Evolutionary conservation across 2,888 invertebrate genomes (phyloP).

Genomic region (Piscicola geometra): DNA sequence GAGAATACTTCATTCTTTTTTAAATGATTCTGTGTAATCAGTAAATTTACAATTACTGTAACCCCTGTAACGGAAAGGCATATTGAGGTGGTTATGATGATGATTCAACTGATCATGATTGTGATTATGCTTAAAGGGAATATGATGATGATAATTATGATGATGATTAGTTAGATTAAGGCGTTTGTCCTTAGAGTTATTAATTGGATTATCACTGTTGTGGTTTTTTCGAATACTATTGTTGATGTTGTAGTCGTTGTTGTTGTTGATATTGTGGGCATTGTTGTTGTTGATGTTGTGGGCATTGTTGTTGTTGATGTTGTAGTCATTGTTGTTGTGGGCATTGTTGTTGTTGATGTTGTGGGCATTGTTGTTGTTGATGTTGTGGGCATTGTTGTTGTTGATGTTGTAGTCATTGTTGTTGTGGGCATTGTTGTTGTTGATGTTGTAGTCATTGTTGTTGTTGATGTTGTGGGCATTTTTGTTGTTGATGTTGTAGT

Average conservation of each 20-base stretch:
- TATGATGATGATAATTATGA: no score
- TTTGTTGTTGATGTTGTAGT: not conserved
- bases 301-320: not conserved
- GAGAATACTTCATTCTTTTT: no score
- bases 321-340: not conserved
- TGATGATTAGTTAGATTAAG: no score
- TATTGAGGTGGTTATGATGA: no score
- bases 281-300: not conserved
- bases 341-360: not conserved
- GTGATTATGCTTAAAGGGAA: no score
- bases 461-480: not conserved
- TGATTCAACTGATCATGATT: no score
- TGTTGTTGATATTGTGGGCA: not conserved
- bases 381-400: not conserved
- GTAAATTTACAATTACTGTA: no score
- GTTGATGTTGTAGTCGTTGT: not conserved
- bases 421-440: not conserved
- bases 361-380: not conserved
- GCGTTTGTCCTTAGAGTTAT: not conserved
- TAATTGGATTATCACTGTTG: not conserved
- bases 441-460: not conserved
- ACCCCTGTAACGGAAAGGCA: no score
- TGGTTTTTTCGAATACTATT: not conserved
- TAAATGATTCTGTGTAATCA: no score
- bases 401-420: not conserved